phyloP scores from a whole-genome alignment of 2,113 vertebrate genomes.

The Archilochus colubris region DNA sequence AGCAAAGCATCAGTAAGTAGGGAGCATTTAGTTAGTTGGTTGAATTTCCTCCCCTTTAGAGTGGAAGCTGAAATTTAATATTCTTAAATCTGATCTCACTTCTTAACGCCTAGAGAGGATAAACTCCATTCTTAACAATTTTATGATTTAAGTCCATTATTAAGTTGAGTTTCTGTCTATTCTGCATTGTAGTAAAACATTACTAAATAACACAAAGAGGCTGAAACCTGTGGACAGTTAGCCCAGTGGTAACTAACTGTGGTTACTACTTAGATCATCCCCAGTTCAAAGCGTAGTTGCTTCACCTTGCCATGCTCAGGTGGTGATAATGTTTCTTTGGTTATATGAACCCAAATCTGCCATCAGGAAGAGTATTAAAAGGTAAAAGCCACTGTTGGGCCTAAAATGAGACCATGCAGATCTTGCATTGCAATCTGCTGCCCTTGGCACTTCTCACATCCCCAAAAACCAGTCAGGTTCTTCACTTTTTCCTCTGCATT shows the following conservation, averaged over 20 bases:
- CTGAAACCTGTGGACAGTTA: neutral
- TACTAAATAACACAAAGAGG: neutral
- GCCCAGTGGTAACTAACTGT: neutral
- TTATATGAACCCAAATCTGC: neutral
- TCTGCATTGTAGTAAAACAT: neutral
- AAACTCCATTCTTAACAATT: neutral
- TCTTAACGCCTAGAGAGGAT: neutral
- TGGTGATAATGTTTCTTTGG: neutral
- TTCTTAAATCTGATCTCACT: neutral
- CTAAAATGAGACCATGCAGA: neutral
- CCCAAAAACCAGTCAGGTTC: neutral
- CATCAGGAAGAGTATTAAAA: neutral
- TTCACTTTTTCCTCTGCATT: neutral
- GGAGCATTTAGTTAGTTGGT: neutral
- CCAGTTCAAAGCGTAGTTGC: neutral
- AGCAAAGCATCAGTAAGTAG: neutral
- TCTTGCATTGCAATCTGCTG: fast-evolving
- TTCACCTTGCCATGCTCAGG: neutral
- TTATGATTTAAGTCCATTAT: neutral
- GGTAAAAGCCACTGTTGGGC: neutral
- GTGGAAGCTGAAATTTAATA: neutral
- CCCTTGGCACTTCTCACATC: neutral
- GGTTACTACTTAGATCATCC: neutral
- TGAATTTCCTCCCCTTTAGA: neutral
- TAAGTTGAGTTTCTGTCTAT: neutral